Conservation (phyloP, 2,797 vertebrate species). For the Alcedo atthis region DNA sequence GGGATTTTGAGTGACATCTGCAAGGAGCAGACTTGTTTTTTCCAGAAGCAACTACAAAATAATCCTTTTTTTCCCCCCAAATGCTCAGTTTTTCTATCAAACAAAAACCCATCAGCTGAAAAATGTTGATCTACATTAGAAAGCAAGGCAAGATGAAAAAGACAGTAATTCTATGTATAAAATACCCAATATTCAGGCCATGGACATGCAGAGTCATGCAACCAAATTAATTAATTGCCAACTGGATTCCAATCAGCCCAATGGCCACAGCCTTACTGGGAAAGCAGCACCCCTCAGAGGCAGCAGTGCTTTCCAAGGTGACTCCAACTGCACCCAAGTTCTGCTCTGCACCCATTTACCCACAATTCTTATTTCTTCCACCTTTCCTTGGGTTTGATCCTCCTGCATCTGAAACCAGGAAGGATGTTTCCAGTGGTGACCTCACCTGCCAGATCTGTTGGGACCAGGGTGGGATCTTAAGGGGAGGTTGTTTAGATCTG, state of each 20-base stretch:
- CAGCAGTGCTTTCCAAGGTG: not conserved
- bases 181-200: not conserved
- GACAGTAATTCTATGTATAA: not conserved
- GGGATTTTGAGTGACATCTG: accelerated
- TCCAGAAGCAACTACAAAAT: not conserved
- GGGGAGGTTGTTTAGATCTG: not conserved
- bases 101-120: not conserved
- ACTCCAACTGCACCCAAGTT: accelerated
- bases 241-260: not conserved
- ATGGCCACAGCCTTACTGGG: not conserved
- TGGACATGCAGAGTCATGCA: not conserved
- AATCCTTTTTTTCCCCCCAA: not conserved
- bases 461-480: not conserved
- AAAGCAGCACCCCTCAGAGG: not conserved
- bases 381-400: not conserved
- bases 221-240: not conserved
- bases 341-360: not conserved
- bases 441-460: not conserved
- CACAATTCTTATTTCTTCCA: not conserved
- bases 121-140: not conserved
- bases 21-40: not conserved
- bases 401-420: not conserved
- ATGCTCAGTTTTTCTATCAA: not conserved
- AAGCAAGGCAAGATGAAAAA: not conserved
- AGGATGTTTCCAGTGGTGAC: not conserved